Evolutionary conservation across 2,113 vertebrate genomes (phyloP).

Genomic region (Varanus komodoensis): DNA sequence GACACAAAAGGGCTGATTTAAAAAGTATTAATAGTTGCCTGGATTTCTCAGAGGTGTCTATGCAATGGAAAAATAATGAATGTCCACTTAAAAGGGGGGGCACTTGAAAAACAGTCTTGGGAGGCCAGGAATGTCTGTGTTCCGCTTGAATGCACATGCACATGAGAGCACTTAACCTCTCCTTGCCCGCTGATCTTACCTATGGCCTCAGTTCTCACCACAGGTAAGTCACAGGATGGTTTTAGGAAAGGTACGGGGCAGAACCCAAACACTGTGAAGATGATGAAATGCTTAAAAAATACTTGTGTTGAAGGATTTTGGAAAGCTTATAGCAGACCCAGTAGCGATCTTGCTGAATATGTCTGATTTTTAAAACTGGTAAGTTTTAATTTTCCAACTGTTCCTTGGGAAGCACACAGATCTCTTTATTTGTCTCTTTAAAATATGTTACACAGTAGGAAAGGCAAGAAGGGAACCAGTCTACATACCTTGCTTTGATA

Average conservation of each 20-base stretch:
- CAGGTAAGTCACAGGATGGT: neutral
- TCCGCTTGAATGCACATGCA: too few relatives aligned
- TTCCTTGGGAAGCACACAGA: neutral
- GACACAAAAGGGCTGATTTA: neutral
- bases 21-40: neutral
- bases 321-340: neutral
- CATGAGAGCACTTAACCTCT: neutral
- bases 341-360: neutral
- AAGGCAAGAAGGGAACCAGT: neutral
- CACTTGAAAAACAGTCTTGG: neutral
- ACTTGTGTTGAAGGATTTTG: too few relatives aligned
- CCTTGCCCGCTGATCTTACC: neutral
- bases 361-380: neutral
- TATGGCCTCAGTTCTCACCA: neutral
- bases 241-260: neutral
- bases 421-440: neutral
- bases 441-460: neutral
- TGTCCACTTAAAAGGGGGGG: too few relatives aligned
- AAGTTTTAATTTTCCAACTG: neutral
- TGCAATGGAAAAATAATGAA: neutral
- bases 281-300: neutral
- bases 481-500: neutral
- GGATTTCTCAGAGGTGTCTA: neutral
- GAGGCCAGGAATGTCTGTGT: neutral
- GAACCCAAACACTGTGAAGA: neutral